Base-by-base conservation (phyloP, 2,888 invertebrate genomes). In the Diaperis boleti region DNA sequence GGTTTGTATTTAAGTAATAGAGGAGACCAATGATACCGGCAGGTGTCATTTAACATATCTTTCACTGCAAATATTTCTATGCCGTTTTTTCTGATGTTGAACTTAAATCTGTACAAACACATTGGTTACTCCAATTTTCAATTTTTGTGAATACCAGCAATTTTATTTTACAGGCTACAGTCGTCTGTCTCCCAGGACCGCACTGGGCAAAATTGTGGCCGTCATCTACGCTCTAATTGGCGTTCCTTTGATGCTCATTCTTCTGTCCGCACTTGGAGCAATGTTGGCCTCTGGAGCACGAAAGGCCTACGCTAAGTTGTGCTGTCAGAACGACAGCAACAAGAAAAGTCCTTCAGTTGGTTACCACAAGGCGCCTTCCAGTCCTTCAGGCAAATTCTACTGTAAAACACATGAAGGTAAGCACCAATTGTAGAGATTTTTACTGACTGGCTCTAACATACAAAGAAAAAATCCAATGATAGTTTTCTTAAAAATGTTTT, bases 191-290 rank as follows among this genome's bases (percentile, higher is more conserved):
- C 95, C 95, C 0, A 88, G 90, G 71, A 95, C 95, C 7, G 87
- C 91, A 8, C 86, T 89, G 18, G 95, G 95, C 2, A 90, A 94
- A 78, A 87, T 93, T 18, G 89, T 92, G 11, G 94, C 95, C 2
- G 94, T 95, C 75, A 84, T 93, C 31, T 95, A 95, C 79, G 94
- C 95, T 10, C 87, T 94, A 56, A 86, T 95, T 60, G 95, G 95
- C 8, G 94, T 95, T 47, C 95, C 95, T 3, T 82, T 95, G 59
- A 93, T 94, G 84, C 83, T 95, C 71, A 89, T 95, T 54, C 93
- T 94, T 77, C 83, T 95, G 72, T 93, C 94, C 8, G 92, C 92
- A 67, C 85, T 95, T 50, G 95, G 95, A 4, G 90, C 91, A 5
- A 85, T 93, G 15, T 84, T 95, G 74, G 95, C 95, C 5, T 87